Conservation (phyloP, 2,888 invertebrate species). For the Pseudococcus viburni region DNA sequence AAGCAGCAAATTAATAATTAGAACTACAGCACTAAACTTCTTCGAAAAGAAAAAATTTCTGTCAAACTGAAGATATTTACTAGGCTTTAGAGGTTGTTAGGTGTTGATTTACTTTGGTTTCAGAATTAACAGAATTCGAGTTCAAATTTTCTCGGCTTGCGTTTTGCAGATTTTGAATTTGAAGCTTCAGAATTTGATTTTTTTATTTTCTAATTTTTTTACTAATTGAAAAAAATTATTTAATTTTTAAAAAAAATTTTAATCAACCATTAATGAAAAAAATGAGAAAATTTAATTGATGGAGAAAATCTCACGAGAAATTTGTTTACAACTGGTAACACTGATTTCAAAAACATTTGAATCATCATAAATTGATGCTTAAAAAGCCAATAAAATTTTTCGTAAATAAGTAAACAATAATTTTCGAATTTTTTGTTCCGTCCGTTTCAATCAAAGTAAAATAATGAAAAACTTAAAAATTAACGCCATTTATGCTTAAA, state of each 20-base stretch:
- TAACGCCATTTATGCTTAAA: not conserved
- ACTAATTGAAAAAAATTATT: too few species aligned
- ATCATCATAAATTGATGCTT: not conserved
- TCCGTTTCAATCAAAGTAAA: not conserved
- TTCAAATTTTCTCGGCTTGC: not conserved
- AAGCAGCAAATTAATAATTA: not conserved
- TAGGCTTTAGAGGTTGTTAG: constrained; percentile 37
- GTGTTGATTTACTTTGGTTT: constrained; percentile 13
- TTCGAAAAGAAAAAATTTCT: constrained; percentile 3
- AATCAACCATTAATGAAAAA: not conserved
- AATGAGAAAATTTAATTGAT: not conserved
- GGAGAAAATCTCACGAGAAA: not conserved
- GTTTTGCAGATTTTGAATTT: not conserved
- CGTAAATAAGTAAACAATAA: not conserved
- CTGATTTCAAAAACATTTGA: not conserved
- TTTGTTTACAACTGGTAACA: not conserved
- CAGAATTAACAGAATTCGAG: not conserved
- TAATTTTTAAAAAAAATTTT: too few species aligned
- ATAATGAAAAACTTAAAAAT: not conserved
- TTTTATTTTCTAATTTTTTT: too few species aligned
- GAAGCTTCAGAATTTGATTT: not conserved
- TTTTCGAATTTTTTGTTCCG: not conserved
- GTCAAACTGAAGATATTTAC: constrained; percentile 2
- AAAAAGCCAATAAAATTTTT: not conserved
- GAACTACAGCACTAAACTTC: not conserved